Evolutionary conservation across 2,797 vertebrate species (phyloP).

Genomic region (Gambelia wislizenii): DNA sequence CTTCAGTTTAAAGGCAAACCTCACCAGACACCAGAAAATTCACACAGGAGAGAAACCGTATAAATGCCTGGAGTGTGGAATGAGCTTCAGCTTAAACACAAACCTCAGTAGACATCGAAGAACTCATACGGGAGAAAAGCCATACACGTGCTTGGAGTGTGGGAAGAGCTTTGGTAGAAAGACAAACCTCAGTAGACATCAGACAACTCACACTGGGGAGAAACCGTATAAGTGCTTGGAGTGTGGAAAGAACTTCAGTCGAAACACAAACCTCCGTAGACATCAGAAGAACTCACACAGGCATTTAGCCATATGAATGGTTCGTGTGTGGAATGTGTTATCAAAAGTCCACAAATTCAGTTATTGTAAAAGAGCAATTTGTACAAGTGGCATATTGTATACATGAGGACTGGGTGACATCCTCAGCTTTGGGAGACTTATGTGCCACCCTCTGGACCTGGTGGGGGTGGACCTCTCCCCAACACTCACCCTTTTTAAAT

Average conservation of each 20-base stretch:
- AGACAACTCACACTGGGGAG: slow-evolving; percentile 81
- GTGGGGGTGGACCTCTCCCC: too few relatives aligned
- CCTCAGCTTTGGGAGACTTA: too few relatives aligned
- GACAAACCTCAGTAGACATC: slow-evolving; percentile 85
- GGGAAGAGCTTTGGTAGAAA: slow-evolving; percentile 85
- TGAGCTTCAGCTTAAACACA: slow-evolving; percentile 71
- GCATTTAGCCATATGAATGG: slow-evolving; percentile 16
- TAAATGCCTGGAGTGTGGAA: slow-evolving; percentile 74
- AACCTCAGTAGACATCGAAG: slow-evolving; percentile 72
- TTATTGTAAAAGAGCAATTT: too few relatives aligned
- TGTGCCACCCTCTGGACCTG: too few relatives aligned
- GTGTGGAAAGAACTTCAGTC: slow-evolving; percentile 81
- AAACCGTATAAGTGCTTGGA: slow-evolving; percentile 75
- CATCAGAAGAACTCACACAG: slow-evolving; percentile 82
- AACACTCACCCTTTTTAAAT: too few relatives aligned
- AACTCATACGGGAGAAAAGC: slow-evolving; percentile 44
- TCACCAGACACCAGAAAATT: slow-evolving; percentile 71
- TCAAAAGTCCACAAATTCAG: too few relatives aligned
- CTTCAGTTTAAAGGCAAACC: slow-evolving; percentile 72
- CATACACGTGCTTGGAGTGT: slow-evolving; percentile 80
- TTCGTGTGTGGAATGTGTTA: too few relatives aligned
- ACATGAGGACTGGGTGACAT: too few relatives aligned
- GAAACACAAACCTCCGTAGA: slow-evolving; percentile 72
- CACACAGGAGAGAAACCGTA: slow-evolving; percentile 74
- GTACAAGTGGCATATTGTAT: too few relatives aligned